Conservation (phyloP, 2,797 vertebrate species). For the Phrynocephalus vlangalii region DNA sequence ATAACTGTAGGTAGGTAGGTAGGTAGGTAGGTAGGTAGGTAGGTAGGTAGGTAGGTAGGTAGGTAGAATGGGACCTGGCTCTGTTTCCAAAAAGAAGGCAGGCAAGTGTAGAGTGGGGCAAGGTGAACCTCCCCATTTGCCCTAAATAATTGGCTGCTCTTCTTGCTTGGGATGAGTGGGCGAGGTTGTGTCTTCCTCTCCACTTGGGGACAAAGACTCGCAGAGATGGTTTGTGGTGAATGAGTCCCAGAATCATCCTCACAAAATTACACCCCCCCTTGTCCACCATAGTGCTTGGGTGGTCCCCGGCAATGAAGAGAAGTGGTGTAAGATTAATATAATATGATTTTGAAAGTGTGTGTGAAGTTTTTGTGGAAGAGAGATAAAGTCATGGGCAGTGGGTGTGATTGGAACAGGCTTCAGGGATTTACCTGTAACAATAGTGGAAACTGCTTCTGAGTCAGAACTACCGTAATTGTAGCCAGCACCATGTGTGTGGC, state of each 20-base stretch:
- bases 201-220: not conserved
- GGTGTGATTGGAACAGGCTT: conserved; percentile 9
- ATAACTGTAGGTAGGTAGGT: no score
- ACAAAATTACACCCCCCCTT: not conserved
- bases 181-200: not conserved
- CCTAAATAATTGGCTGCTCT: not conserved
- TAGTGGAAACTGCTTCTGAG: not conserved
- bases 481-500: not conserved
- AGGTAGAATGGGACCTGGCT: no score
- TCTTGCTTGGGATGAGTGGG: not conserved
- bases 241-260: not conserved
- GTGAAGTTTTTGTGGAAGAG: no score
- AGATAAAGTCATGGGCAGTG: not conserved
- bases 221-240: not conserved
- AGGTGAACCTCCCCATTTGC: not conserved
- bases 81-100: no score
- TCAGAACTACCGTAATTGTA: not conserved
- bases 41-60: no score
- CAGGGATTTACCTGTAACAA: conserved; percentile 5
- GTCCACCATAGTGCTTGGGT: not conserved
- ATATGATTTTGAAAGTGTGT: not conserved
- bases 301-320: not conserved
- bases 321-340: not conserved
- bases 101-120: no score
- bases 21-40: no score